phyloP scores from a whole-genome alignment of 2,888 invertebrate species.

The Exephanes ischioxanthus region DNA sequence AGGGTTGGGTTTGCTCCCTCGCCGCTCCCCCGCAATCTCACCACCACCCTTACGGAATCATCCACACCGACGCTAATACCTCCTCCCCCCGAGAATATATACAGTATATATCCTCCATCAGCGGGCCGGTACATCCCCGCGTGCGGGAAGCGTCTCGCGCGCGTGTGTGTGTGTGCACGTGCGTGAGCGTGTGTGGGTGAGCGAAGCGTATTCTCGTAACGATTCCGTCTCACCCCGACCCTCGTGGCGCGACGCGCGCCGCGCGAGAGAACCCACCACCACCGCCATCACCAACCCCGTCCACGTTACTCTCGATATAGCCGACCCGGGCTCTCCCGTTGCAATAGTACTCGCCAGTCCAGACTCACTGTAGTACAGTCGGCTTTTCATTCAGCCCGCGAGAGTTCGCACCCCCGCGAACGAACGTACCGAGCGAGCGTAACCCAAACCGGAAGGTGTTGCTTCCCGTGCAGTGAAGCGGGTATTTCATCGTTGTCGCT shows the following conservation, averaged over 20 bases:
- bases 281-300: slow-evolving; percentile 23
- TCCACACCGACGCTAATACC: slow-evolving; percentile 9
- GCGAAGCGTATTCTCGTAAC: slow-evolving; percentile 63
- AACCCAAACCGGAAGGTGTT: background rate
- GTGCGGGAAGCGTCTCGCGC: background rate
- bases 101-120: background rate
- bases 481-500: background rate
- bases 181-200: background rate
- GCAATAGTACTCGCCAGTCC: slow-evolving; percentile 32
- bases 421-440: background rate
- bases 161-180: no score
- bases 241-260: slow-evolving; percentile 62
- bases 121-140: slow-evolving; percentile 16
- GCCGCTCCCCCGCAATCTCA: slow-evolving; percentile 62
- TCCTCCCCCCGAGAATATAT: background rate
- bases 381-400: slow-evolving; percentile 61
- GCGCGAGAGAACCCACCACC: slow-evolving; percentile 30
- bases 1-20: slow-evolving; percentile 52
- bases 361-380: slow-evolving; percentile 59
- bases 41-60: slow-evolving; percentile 28
- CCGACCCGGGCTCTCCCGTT: slow-evolving; percentile 55
- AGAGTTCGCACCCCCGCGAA: slow-evolving; percentile 41
- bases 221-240: slow-evolving; percentile 55
- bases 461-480: background rate
- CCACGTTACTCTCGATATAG: slow-evolving; percentile 11